These are phyloP conservation scores for Melanocharis versteri DNA, from an alignment of 2,113 vertebrate species.

Conservation along the genomic window DNA sequence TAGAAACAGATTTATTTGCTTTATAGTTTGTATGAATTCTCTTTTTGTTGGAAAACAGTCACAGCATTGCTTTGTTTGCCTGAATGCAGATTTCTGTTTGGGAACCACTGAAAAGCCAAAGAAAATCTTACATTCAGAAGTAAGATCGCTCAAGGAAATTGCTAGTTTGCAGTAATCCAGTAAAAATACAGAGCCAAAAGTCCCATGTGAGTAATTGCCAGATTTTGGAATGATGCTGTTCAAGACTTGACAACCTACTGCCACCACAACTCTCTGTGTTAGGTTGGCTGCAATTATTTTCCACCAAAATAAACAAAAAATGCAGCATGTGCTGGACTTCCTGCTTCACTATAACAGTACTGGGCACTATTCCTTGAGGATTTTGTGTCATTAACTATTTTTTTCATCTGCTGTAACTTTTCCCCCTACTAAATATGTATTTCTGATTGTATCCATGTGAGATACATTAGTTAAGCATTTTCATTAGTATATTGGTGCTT, in stretches of 20 bases:
- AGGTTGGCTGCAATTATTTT: not conserved
- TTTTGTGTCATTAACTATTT: not conserved
- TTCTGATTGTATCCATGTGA: not conserved
- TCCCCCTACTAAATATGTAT: not conserved
- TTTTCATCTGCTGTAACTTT: not conserved
- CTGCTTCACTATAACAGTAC: not conserved
- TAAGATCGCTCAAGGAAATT: not conserved
- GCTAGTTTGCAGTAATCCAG: not conserved
- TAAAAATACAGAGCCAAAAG: not conserved
- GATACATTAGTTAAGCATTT: not conserved
- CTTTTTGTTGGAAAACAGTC: not conserved
- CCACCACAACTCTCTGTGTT: not conserved
- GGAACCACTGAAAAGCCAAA: not conserved
- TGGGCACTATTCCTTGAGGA: not conserved
- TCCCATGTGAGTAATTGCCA: not conserved
- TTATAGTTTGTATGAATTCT: not conserved
- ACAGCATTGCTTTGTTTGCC: not conserved
- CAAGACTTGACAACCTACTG: not conserved
- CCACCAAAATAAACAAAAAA: not conserved
- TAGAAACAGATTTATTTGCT: not conserved
- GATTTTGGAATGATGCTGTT: not conserved
- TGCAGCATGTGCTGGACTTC: not conserved
- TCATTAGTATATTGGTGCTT: not conserved
- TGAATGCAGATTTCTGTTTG: not conserved
- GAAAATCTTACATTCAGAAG: not conserved